phyloP scores from a whole-genome alignment of 2,888 invertebrate species.

The Rhamphomyia laevipes region DNA sequence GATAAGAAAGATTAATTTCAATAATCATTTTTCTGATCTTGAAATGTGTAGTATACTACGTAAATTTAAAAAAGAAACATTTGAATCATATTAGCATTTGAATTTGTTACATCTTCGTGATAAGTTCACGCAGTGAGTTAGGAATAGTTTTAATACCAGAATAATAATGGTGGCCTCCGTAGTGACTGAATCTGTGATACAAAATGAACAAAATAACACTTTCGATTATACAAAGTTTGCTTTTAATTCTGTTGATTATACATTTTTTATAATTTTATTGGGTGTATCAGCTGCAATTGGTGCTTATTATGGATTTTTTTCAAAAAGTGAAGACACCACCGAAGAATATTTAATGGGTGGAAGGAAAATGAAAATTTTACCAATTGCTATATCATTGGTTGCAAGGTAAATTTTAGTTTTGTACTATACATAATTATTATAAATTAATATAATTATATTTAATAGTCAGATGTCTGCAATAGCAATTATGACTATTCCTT shows the following conservation, averaged over 20 bases:
- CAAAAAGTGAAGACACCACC: constrained; percentile 39
- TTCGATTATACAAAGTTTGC: background rate
- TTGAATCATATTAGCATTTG: too few relatives aligned
- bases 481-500: constrained; percentile 42
- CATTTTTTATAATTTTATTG: constrained; percentile 44
- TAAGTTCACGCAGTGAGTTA: background rate
- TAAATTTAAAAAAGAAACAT: too few relatives aligned
- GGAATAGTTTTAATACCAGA: background rate
- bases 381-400: constrained; percentile 51
- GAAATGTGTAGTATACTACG: too few relatives aligned
- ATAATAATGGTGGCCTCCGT: background rate
- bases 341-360: constrained; percentile 47
- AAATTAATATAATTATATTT: background rate
- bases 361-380: constrained; percentile 44
- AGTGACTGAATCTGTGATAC: background rate
- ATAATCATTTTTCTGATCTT: too few relatives aligned
- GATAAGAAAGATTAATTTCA: too few relatives aligned
- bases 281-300: constrained; percentile 43
- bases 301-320: constrained; percentile 43
- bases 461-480: constrained; percentile 44
- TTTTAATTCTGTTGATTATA: constrained; percentile 36
- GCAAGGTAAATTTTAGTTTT: constrained; percentile 27
- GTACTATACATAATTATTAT: background rate
- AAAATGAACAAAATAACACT: background rate
- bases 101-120: background rate